These are phyloP conservation scores for Malachius bipustulatus DNA, from an alignment of 2,888 invertebrate genomes.

Conservation along the genomic window DNA sequence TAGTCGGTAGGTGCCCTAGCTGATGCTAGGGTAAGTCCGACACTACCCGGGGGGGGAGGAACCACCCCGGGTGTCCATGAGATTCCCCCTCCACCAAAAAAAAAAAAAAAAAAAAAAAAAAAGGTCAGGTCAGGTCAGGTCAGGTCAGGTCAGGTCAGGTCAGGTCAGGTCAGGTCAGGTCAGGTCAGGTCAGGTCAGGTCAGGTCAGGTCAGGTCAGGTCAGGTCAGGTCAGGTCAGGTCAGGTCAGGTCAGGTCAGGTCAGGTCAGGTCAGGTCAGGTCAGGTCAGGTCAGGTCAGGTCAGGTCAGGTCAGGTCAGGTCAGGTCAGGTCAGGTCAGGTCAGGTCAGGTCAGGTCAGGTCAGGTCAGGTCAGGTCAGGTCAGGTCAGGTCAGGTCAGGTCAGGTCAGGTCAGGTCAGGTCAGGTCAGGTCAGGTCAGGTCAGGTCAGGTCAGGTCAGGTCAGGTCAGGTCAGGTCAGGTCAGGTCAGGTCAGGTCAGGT, in stretches of 20 bases:
- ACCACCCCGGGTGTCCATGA: no score
- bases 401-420: constrained; percentile 4
- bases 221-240: constrained; percentile 4
- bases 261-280: constrained; percentile 4
- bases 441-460: constrained; percentile 4
- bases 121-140: constrained; percentile 4
- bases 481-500: constrained; percentile 4
- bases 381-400: constrained; percentile 4
- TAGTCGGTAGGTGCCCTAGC: no score
- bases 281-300: constrained; percentile 4
- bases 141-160: constrained; percentile 4
- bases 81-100: no score
- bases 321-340: constrained; percentile 4
- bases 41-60: no score
- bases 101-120: no score
- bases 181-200: constrained; percentile 4
- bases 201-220: constrained; percentile 4
- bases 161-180: constrained; percentile 4
- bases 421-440: constrained; percentile 4
- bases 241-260: constrained; percentile 4
- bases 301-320: constrained; percentile 4
- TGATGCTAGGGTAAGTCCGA: no score
- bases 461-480: constrained; percentile 4
- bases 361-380: constrained; percentile 4
- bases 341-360: constrained; percentile 4